Evolutionary conservation across 1,140 invertebrate species (phyloP).

Genomic region (Pseudachorutes palmiensis): DNA sequence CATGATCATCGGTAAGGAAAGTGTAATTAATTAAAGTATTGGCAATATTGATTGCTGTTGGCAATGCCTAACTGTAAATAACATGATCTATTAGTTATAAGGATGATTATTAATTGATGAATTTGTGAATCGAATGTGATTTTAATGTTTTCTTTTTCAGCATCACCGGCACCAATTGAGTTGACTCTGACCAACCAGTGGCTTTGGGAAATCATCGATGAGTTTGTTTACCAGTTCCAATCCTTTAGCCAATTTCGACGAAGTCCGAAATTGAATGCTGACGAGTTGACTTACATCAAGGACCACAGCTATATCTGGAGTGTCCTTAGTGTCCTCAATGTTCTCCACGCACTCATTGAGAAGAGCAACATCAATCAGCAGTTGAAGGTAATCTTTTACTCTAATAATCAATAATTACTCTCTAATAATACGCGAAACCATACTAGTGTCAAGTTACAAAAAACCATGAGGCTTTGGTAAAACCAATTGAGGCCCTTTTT

Average conservation of each 20-base stretch:
- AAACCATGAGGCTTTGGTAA: too few relatives aligned
- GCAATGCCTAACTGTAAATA: too few relatives aligned
- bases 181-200: constrained; percentile 95
- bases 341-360: constrained; percentile 92
- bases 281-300: constrained; percentile 67
- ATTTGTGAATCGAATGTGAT: too few relatives aligned
- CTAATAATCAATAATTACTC: constrained; percentile 14
- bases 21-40: constrained; percentile 11
- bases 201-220: constrained; percentile 99
- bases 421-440: background rate
- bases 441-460: background rate
- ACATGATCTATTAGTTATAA: too few relatives aligned
- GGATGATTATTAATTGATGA: too few relatives aligned
- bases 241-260: constrained; percentile 81
- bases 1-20: constrained; percentile 67
- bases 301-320: constrained; percentile 92
- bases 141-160: too few relatives aligned
- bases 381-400: constrained; percentile 66
- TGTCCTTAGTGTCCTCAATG: constrained; percentile 95
- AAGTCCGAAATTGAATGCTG: constrained; percentile 43
- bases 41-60: too few relatives aligned
- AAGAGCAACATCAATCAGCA: constrained; percentile 98
- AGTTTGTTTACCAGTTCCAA: constrained; percentile 92
- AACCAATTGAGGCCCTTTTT: too few relatives aligned
- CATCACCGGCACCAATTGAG: constrained; percentile 76